A percentile compares a stretch with the other conserved stretches of the same genome.
These are phyloP conservation scores for Gobionotothen gibberifrons DNA, from an alignment of 2,797 vertebrate species.

Conservation along the genomic window DNA sequence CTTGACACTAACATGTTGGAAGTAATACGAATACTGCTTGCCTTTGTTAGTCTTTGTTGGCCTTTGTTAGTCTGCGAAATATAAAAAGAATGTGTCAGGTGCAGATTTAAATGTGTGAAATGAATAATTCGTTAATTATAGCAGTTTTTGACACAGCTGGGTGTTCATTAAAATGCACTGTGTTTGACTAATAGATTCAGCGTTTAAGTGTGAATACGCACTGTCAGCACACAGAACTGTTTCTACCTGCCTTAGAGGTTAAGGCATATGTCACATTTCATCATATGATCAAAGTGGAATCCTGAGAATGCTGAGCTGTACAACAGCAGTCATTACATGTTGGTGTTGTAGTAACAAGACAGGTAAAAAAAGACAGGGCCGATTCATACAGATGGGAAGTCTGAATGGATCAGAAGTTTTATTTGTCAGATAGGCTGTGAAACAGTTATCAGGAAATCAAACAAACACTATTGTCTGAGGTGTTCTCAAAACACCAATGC, in stretches of 20 bases:
- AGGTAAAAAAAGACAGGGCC: background rate
- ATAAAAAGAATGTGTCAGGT: background rate
- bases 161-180: conserved; percentile 55
- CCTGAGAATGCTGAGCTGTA: background rate
- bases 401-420: conserved; percentile 15
- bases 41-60: no score
- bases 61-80: background rate
- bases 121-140: conserved; percentile 30
- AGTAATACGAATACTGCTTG: background rate
- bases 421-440: conserved; percentile 38
- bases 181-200: conserved; percentile 56
- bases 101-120: conserved; percentile 38
- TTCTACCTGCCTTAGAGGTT: conserved; percentile 10
- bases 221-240: conserved; percentile 32
- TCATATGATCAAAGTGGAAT: background rate
- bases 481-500: conserved; percentile 12
- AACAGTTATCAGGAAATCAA: conserved; percentile 32
- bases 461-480: conserved; percentile 24
- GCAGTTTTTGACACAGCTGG: conserved; percentile 26
- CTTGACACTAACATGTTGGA: background rate
- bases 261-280: background rate
- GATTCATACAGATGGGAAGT: conserved; percentile 36
- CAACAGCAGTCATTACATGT: conserved; percentile 11
- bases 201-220: conserved; percentile 32
- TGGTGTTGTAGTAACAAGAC: background rate